These are phyloP conservation scores for Julus scanicus DNA, from an alignment of 2,888 invertebrate species.

Conservation along the genomic window DNA sequence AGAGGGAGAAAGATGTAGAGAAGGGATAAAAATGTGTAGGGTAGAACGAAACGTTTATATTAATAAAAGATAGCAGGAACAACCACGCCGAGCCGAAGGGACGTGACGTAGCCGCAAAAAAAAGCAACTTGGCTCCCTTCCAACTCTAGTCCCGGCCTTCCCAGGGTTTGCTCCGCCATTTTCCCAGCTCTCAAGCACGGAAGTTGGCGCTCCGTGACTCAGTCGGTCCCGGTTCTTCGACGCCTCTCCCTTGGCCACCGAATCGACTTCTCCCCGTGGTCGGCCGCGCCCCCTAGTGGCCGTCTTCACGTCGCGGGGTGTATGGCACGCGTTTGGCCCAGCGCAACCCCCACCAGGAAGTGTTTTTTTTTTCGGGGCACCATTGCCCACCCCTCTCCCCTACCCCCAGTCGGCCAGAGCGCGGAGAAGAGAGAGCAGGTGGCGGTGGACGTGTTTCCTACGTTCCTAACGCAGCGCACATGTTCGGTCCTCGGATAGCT, in stretches of 20 bases:
- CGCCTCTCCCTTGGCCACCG: not conserved
- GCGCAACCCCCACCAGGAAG: conserved; percentile 50
- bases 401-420: not conserved
- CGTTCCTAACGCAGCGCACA: conserved; percentile 30
- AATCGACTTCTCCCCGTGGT: not conserved
- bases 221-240: too few species aligned
- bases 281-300: conserved; percentile 9
- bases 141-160: not conserved
- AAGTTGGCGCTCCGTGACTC: not conserved
- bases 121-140: not conserved
- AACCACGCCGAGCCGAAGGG: not conserved
- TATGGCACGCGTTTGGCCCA: conserved; percentile 15
- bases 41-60: not conserved
- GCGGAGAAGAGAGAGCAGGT: not conserved
- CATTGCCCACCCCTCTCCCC: not conserved
- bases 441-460: not conserved
- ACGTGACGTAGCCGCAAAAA: not conserved
- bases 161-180: not conserved
- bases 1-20: not conserved
- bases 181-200: too few species aligned
- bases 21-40: not conserved
- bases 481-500: not conserved
- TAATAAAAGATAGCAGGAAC: too few species aligned
- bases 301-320: not conserved
- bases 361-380: not conserved